phyloP scores from a whole-genome alignment of 2,797 vertebrate species.

The Pangasius macronema region DNA sequence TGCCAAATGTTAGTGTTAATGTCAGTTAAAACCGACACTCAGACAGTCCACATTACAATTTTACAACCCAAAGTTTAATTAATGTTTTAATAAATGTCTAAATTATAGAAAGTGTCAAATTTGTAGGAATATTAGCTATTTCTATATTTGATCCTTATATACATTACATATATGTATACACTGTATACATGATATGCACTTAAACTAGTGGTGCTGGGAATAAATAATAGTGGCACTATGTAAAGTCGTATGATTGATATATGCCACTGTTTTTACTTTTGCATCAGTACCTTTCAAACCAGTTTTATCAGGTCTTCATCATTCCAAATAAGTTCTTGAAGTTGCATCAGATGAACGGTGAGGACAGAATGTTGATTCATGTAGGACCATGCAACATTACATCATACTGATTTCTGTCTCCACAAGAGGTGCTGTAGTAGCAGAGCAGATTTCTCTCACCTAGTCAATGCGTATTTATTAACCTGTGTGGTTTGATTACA shows the following conservation, averaged over 20 bases:
- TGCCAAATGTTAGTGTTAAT: background rate
- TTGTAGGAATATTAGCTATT: background rate
- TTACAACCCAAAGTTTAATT: background rate
- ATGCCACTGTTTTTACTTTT: background rate
- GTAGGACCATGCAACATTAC: slow-evolving; percentile 10
- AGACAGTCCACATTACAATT: background rate
- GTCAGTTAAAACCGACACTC: background rate
- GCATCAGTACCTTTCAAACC: background rate
- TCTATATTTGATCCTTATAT: background rate
- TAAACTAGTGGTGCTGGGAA: background rate
- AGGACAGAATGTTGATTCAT: slow-evolving; percentile 11
- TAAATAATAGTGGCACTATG: background rate
- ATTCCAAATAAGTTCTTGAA: background rate
- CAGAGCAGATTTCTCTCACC: background rate
- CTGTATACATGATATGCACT: background rate
- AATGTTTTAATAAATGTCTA: background rate
- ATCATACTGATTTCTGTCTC: slow-evolving; percentile 29
- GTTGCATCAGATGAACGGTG: slow-evolving; percentile 23
- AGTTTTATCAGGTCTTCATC: background rate
- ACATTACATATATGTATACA: background rate
- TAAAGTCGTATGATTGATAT: background rate
- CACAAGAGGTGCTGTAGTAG: slow-evolving; percentile 8
- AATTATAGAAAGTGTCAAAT: background rate
- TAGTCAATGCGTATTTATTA: background rate
- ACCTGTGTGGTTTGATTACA: background rate